These are phyloP conservation scores for Diachasmimorpha longicaudata DNA, from an alignment of 1,140 invertebrate genomes.

Conservation along the genomic window DNA sequence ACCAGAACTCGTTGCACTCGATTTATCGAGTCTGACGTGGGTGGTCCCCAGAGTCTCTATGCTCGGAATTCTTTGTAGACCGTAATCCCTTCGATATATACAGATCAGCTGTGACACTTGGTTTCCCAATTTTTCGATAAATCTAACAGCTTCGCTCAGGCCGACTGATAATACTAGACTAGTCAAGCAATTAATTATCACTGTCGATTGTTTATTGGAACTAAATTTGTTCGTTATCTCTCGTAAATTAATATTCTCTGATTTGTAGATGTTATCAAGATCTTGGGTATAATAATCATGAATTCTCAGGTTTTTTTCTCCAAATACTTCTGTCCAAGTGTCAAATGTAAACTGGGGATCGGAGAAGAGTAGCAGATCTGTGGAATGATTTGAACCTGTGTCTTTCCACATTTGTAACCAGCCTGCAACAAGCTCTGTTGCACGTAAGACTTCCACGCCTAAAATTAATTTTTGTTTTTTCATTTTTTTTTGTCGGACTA, in stretches of 20 bases:
- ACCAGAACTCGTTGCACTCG: constrained; percentile 11
- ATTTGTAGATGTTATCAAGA: constrained; percentile 29
- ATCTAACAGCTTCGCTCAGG: constrained; percentile 40
- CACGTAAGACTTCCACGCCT: constrained; percentile 44
- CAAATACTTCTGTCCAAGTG: constrained; percentile 31
- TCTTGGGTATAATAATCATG: constrained; percentile 49
- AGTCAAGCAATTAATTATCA: constrained; percentile 54
- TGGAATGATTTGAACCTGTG: constrained; percentile 26
- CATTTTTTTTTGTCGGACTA: no score
- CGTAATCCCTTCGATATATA: constrained; percentile 51
- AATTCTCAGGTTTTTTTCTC: constrained; percentile 40
- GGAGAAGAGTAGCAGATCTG: constrained; percentile 48
- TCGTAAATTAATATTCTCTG: constrained; percentile 38
- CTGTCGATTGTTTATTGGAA: constrained; percentile 31
- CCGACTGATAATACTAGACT: constrained; percentile 46
- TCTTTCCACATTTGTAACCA: constrained; percentile 49
- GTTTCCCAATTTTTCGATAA: constrained; percentile 46
- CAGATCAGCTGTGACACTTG: constrained; percentile 49
- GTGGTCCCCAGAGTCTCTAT: constrained; percentile 52
- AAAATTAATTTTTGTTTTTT: constrained; percentile 30
- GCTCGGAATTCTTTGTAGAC: constrained; percentile 40
- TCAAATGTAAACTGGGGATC: constrained; percentile 37
- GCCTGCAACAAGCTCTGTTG: constrained; percentile 43
- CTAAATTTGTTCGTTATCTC: constrained; percentile 32
- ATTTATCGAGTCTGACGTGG: constrained; percentile 47